A percentile compares a stretch with the other conserved stretches of the same genome.
Conservation (phyloP, 37 sponge, comb jelly and placozoan genomes). For the Tethya wilhelma region DNA sequence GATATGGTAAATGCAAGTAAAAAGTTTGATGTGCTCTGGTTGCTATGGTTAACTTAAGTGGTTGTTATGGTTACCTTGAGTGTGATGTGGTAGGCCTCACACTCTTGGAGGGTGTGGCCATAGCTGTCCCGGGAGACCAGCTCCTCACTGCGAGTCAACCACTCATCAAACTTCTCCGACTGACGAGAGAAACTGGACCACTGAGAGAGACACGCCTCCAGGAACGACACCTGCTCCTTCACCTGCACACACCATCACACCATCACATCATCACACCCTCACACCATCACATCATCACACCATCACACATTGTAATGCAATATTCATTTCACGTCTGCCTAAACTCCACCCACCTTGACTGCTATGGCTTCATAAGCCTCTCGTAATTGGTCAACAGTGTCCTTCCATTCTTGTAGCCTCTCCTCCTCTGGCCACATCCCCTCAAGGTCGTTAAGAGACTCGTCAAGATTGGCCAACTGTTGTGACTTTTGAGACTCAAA, state of each 20-base stretch:
- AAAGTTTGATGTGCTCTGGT: too few relatives aligned
- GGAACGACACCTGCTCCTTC: constrained; percentile 15
- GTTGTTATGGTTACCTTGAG: constrained; percentile 25
- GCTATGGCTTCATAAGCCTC: not conserved
- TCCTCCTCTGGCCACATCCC: constrained; percentile 4
- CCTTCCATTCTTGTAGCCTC: not conserved
- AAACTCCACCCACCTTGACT: too few relatives aligned
- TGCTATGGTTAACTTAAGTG: too few relatives aligned
- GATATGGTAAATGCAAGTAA: too few relatives aligned
- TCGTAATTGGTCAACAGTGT: not conserved
- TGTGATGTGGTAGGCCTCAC: not conserved
- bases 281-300: not conserved
- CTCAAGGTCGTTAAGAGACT: not conserved
- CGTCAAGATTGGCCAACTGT: not conserved
- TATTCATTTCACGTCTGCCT: too few relatives aligned
- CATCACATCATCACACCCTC: not conserved
- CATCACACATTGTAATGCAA: too few relatives aligned
- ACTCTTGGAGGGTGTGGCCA: constrained; percentile 22
- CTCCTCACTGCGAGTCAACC: constrained; percentile 19
- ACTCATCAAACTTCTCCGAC: constrained; percentile 1
- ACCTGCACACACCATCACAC: constrained; percentile 14
- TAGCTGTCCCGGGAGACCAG: constrained; percentile 15
- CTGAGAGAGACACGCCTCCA: constrained; percentile 22
- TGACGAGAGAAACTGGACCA: constrained; percentile 4
- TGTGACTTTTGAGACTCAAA: constrained; percentile 11